Percentiles rank a stretch among this genome's conserved stretches.
Conservation (phyloP, 2,888 invertebrate genomes). For the Caradrina kadenii region DNA sequence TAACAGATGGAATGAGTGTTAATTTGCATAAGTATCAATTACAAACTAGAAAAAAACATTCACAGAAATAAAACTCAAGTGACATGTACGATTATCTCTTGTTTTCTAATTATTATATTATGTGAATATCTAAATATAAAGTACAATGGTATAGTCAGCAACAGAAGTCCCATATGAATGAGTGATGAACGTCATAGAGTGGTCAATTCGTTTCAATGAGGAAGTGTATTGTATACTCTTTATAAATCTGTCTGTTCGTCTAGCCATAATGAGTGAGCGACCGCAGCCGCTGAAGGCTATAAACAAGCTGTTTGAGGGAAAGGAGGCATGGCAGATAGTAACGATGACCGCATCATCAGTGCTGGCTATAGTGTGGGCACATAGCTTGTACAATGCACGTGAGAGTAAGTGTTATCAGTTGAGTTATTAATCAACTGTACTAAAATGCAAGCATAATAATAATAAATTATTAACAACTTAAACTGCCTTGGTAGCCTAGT, state of each 20-base stretch:
- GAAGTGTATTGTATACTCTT: too few species aligned
- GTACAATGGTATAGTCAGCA: background rate
- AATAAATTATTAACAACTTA: too few species aligned
- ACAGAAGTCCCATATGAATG: background rate
- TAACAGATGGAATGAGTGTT: background rate
- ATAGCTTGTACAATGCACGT: slow-evolving; percentile 93
- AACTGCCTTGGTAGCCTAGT: too few species aligned
- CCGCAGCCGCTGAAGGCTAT: slow-evolving; percentile 87
- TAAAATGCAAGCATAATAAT: too few species aligned
- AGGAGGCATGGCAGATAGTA: slow-evolving; percentile 96
- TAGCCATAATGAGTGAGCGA: slow-evolving; percentile 85
- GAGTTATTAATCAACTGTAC: too few species aligned
- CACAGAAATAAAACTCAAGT: background rate
- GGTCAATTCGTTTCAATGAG: too few species aligned
- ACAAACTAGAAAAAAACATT: background rate
- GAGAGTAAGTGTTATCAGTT: slow-evolving; percentile 91
- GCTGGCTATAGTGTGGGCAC: slow-evolving; percentile 93
- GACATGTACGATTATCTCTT: background rate
- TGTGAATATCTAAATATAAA: background rate
- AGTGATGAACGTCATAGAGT: too few species aligned
- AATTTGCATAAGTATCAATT: too few species aligned
- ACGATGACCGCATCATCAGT: slow-evolving; percentile 94
- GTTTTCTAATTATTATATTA: background rate
- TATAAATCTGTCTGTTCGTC: slow-evolving; percentile 26
- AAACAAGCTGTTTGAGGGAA: slow-evolving; percentile 91